A percentile compares a stretch with the other conserved stretches of the same genome.
Conservation (phyloP, 2,888 invertebrate genomes). For the Mythimna lalbum region DNA sequence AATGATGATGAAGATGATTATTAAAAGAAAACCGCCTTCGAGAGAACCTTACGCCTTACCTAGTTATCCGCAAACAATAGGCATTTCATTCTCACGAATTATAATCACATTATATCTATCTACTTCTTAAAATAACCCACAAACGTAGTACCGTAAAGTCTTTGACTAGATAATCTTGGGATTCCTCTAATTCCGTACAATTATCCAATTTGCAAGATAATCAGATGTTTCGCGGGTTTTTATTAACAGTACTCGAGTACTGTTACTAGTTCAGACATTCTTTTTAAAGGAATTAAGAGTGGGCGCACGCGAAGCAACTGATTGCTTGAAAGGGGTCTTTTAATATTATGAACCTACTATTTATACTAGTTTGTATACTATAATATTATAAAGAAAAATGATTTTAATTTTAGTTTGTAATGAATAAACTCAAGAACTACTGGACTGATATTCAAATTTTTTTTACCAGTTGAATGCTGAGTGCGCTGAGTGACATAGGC, state of each 20-base stretch:
- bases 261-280: slow-evolving; percentile 12
- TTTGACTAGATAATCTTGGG: slow-evolving; percentile 41
- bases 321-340: background rate
- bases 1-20: too few relatives aligned
- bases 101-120: slow-evolving; percentile 8
- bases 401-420: too few relatives aligned
- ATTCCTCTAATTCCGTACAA: slow-evolving; percentile 65
- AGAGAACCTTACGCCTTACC: background rate
- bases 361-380: too few relatives aligned
- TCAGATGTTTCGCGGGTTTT: slow-evolving; percentile 60
- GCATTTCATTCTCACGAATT: slow-evolving; percentile 15
- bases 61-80: slow-evolving; percentile 27
- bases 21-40: too few relatives aligned
- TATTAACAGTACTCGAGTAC: slow-evolving; percentile 52
- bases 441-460: too few relatives aligned
- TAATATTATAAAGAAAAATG: too few relatives aligned
- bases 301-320: background rate
- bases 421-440: too few relatives aligned
- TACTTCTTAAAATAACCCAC: slow-evolving; percentile 24
- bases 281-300: slow-evolving; percentile 18
- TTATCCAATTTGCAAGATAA: slow-evolving; percentile 76
- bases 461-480: too few relatives aligned
- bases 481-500: too few relatives aligned
- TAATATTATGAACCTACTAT: too few relatives aligned
- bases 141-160: slow-evolving; percentile 39